phyloP scores from a whole-genome alignment of 2,888 invertebrate genomes.

The Glaucopsyche alexis region DNA sequence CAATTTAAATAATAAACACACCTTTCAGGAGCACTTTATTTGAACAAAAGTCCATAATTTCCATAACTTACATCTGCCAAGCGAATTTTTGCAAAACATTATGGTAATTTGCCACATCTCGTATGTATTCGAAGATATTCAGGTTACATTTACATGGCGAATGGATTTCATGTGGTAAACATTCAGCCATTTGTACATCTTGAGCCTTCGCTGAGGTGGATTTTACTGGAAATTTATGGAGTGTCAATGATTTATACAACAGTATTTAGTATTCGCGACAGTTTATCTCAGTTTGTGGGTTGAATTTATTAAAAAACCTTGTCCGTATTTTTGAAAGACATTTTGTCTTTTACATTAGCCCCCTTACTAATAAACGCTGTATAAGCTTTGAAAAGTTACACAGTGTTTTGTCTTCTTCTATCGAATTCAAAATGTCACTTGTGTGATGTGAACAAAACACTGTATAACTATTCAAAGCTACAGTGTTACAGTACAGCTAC shows the following conservation, averaged over 20 bases:
- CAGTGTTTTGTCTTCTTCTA: no score
- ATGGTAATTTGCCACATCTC: slow-evolving; percentile 33
- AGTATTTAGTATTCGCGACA: background rate
- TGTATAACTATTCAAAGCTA: no score
- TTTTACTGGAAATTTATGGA: slow-evolving; percentile 29
- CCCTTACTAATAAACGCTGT: no score
- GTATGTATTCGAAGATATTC: slow-evolving; percentile 34
- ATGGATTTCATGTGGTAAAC: slow-evolving; percentile 34
- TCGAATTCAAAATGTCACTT: no score
- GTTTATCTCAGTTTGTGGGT: background rate
- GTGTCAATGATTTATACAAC: slow-evolving; percentile 9
- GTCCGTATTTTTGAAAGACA: background rate
- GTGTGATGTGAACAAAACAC: no score
- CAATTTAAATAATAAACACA: slow-evolving; percentile 24
- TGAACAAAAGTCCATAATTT: slow-evolving; percentile 30
- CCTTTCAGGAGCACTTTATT: slow-evolving; percentile 22
- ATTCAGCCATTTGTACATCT: slow-evolving; percentile 31
- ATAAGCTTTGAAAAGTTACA: no score
- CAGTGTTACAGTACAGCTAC: no score
- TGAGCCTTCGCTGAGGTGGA: slow-evolving; percentile 30
- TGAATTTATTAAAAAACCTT: background rate
- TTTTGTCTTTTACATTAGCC: no score
- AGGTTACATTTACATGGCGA: slow-evolving; percentile 32
- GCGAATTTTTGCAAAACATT: slow-evolving; percentile 32
- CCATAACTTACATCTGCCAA: slow-evolving; percentile 32